These are phyloP conservation scores for Paedocypris micromegethes DNA, from an alignment of 2,797 vertebrate species.

Conservation along the genomic window DNA sequence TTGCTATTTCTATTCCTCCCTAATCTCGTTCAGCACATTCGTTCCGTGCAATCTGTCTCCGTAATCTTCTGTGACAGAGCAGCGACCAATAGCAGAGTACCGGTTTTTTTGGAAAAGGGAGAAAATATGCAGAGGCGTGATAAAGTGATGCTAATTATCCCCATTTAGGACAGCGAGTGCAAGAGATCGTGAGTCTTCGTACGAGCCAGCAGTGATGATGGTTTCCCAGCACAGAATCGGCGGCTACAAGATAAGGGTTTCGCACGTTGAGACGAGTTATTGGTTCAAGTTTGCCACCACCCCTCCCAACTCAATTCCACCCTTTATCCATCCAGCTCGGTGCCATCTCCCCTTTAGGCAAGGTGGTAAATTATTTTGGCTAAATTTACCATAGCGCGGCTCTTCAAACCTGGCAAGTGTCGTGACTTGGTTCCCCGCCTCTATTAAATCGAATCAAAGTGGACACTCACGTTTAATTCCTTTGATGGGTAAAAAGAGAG, in stretches of 20 bases:
- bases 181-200: slow-evolving; percentile 81
- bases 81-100: slow-evolving; percentile 89
- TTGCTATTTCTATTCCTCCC: slow-evolving; percentile 94
- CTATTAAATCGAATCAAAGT: slow-evolving; percentile 56
- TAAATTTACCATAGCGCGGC: slow-evolving; percentile 78
- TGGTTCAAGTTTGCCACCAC: slow-evolving; percentile 78
- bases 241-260: slow-evolving; percentile 83
- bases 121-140: slow-evolving; percentile 94
- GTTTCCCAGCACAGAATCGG: slow-evolving; percentile 75
- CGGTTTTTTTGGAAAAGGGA: slow-evolving; percentile 86
- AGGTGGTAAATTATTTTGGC: slow-evolving; percentile 78
- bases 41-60: slow-evolving; percentile 98
- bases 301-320: slow-evolving; percentile 61
- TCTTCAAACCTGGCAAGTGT: slow-evolving; percentile 77
- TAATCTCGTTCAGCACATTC: slow-evolving; percentile 98
- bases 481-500: slow-evolving; percentile 12
- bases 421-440: slow-evolving; percentile 71
- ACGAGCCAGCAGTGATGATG: slow-evolving; percentile 70
- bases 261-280: slow-evolving; percentile 79
- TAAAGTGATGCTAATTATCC: slow-evolving; percentile 99
- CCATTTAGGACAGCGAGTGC: slow-evolving; percentile 94
- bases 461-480: slow-evolving; percentile 28
- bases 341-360: slow-evolving; percentile 71
- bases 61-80: slow-evolving; percentile 97
- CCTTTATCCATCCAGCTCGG: slow-evolving; percentile 36